Base-by-base conservation (phyloP, 2,113 vertebrate genomes). In the Gopherus evgoodei region DNA sequence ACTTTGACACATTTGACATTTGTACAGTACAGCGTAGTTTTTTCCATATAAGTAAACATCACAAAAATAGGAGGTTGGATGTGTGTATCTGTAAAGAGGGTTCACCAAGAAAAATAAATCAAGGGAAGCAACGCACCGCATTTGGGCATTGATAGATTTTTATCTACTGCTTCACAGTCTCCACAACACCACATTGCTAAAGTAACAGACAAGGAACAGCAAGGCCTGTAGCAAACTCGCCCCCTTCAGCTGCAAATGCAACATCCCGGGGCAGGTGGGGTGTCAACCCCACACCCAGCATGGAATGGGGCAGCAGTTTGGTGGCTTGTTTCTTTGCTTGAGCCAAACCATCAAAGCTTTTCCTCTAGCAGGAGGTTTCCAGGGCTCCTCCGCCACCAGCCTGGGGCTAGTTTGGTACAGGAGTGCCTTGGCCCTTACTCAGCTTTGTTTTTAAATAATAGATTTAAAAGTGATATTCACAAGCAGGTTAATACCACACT, bases 1-100 rank as follows among this genome's bases (percentile, higher is more conserved):
- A 90, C 90, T 90, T 97, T 97, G 96, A 98, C 98, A 98, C 97
- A 95, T 97, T 85, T 91, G 97, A 98, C 90, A 25, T 97, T 97
- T 98, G 85, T 97, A 98, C 97, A 98, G 97, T 97, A 96, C 96
- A 94, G 97, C 90, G 89, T 90, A 96, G 95, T 91, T 17, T 83
- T 95, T 90, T 93, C 97, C 96, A 94, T 72, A 80, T 75, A 93
- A 96, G 97, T 96, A 95, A 97, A 97, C 96, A 75, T 96, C 96
- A 97, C 95, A 90, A 95, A 97, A 93, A 93, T 14, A 80, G 44
- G 94, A 75, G 38, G 80, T 8, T 8, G 35, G 1, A 0, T 83
- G 52, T 22, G 2, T 8, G 16, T 1, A 79, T 35, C 91, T 78
- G 89, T 90, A 84, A 96, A 97, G 79, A 81, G 93, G 54, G 84